phyloP scores from a whole-genome alignment of 2,888 invertebrate genomes.

The Villa cingulata region DNA sequence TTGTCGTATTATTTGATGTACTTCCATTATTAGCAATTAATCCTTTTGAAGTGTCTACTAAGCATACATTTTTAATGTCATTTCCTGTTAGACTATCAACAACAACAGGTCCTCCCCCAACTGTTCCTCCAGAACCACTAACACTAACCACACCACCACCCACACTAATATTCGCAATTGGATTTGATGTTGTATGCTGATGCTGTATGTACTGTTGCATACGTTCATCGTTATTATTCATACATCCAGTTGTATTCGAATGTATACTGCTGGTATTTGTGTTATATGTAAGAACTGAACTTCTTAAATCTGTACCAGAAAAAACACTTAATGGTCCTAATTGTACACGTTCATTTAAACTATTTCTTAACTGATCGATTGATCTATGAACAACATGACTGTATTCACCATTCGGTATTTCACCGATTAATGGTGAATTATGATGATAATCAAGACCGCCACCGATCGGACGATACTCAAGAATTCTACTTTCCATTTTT shows the following conservation, averaged over 20 bases:
- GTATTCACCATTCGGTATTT: conserved; percentile 50
- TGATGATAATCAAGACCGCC: conserved; percentile 53
- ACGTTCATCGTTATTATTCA: background rate
- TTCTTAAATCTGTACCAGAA: conserved; percentile 28
- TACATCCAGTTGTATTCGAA: background rate
- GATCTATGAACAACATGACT: conserved; percentile 51
- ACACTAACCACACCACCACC: too few relatives aligned
- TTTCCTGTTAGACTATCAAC: background rate
- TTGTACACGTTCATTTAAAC: conserved; percentile 45
- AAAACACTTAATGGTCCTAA: conserved; percentile 40
- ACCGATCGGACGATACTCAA: conserved; percentile 44
- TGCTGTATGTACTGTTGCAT: background rate
- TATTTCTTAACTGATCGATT: conserved; percentile 47
- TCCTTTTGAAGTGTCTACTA: background rate
- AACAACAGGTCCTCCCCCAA: too few relatives aligned
- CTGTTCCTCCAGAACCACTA: too few relatives aligned
- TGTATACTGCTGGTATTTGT: conserved; percentile 9
- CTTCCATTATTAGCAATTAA: background rate
- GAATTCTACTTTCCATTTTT: conserved; percentile 42
- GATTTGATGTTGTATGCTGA: background rate
- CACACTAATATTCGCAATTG: too few relatives aligned
- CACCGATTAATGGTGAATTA: conserved; percentile 49
- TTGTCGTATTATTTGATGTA: background rate
- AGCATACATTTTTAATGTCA: background rate
- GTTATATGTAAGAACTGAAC: conserved; percentile 29